Percentiles rank a stretch among this genome's conserved stretches.
phyloP scores from a whole-genome alignment of 2,888 invertebrate species.

The Idaea dimidiata region DNA sequence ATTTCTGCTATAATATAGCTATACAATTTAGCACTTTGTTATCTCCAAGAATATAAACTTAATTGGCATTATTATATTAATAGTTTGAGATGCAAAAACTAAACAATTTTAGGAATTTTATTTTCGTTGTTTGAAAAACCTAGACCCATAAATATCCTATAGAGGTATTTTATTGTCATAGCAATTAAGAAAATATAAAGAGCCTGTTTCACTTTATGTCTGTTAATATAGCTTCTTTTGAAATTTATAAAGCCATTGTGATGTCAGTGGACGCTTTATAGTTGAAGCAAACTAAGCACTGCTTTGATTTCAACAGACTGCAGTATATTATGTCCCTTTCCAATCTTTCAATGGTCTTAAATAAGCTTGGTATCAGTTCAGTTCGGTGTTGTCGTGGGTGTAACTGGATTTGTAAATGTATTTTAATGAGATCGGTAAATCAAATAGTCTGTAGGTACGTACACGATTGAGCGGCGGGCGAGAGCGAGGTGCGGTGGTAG shows the following conservation, averaged over 20 bases:
- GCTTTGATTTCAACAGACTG: slow-evolving; percentile 37
- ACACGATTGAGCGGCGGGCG: not conserved
- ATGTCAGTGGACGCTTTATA: slow-evolving; percentile 31
- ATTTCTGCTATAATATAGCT: not conserved
- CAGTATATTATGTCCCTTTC: slow-evolving; percentile 35
- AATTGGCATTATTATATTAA: not conserved
- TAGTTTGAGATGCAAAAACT: not conserved
- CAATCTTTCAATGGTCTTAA: slow-evolving; percentile 26
- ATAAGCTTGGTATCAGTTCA: slow-evolving; percentile 29
- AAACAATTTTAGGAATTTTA: not conserved
- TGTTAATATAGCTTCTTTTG: slow-evolving; percentile 19
- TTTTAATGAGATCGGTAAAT: slow-evolving; percentile 63
- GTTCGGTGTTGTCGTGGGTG: slow-evolving; percentile 35
- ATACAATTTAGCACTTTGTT: not conserved
- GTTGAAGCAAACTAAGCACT: slow-evolving; percentile 39
- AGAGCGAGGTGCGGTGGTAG: slow-evolving; percentile 43
- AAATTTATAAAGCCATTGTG: slow-evolving; percentile 33
- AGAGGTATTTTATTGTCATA: not conserved
- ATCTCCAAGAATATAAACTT: not conserved
- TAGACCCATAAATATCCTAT: not conserved
- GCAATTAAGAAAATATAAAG: slow-evolving; percentile 4
- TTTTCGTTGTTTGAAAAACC: slow-evolving; percentile 4
- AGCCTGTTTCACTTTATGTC: not conserved
- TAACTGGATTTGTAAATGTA: slow-evolving; percentile 44
- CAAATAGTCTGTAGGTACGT: slow-evolving; percentile 41